Evolutionary conservation across 1,140 invertebrate genomes (phyloP), one percentile per base, ranked within the genome.

Genomic region (Leptinotarsa texana): DNA sequence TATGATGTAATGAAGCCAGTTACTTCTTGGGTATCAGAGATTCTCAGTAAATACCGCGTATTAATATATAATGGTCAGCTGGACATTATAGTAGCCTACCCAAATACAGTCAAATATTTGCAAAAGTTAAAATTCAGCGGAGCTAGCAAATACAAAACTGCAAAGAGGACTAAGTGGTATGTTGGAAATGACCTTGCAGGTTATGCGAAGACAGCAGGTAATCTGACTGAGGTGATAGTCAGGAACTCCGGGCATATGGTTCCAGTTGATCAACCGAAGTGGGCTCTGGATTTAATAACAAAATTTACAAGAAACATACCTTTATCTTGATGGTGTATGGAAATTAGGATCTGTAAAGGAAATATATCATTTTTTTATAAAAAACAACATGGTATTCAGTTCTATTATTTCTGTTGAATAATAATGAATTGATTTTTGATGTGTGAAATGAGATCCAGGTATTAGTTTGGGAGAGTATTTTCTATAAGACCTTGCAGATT

Each of bases 41-140:
- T 97, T 1, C 90, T 87, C 78, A 90, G 82, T 69, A 80, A 90
- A 75, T 94, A 93, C 81, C 86, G 87, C 83, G 89, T 92, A 3
- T 79, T 93, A 33, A 88, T 92, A 76, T 96, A 94, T 83, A 95
- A 92, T 82, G 94, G 94, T 8, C 94, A 96, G 83, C 84, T 95
- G 69, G 95, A 96, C 84, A 91, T 96, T 65, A 94, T 95, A 72
- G 91, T 94, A 6, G 91, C 94, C 0, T 94, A 94, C 81, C 91
- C 93, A 11, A 85, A 93, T 5, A 94, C 93, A 0, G 90, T 90
- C 77, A 91, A 90, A 76, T 94, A 91, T 83, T 79, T 95, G 13
- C 82, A 84, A 69, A 87, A 90, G 48, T 81, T 95, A 3, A 81
- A 91, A 5, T 95, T 93, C 89, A 82, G 85, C 22, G 88, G 88